Conservation (phyloP, 2,888 invertebrate species). For the Melitaea athalia region DNA sequence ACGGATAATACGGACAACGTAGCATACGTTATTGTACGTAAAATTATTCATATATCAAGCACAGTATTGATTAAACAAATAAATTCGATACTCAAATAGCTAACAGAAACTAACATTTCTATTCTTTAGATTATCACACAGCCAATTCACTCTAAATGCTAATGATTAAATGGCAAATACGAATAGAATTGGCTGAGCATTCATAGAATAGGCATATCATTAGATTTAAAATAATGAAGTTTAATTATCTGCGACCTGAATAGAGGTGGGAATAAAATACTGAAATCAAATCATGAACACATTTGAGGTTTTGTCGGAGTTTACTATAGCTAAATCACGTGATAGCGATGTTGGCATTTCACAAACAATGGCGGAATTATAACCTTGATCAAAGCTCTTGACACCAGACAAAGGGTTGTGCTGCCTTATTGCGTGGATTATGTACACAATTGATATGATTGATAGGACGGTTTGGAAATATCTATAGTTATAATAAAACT, state of each 20-base stretch:
- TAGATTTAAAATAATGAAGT: not conserved
- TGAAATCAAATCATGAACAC: not conserved
- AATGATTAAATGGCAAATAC: not conserved
- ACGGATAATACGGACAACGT: too few relatives aligned
- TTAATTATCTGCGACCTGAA: not conserved
- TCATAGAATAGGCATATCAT: too few relatives aligned
- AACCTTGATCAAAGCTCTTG: conserved; percentile 12
- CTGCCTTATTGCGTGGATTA: not conserved
- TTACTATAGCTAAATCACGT: conserved; percentile 7
- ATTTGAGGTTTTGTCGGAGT: conserved; percentile 4
- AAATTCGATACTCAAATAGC: too few relatives aligned
- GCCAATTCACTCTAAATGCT: conserved; percentile 3
- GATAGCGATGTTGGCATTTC: conserved; percentile 4
- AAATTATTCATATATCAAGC: too few relatives aligned
- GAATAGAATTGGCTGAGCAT: not conserved
- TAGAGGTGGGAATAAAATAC: not conserved
- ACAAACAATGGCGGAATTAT: conserved; percentile 9
- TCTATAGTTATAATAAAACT: too few relatives aligned
- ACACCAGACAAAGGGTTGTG: conserved; percentile 6
- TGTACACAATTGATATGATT: not conserved
- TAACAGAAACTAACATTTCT: not conserved
- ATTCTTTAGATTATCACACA: not conserved
- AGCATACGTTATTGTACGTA: too few relatives aligned
- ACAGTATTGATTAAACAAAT: too few relatives aligned
- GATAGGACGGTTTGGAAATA: not conserved